Evolutionary conservation across 2,797 vertebrate species (phyloP).

Genomic region (Halcyon smyrnensis): DNA sequence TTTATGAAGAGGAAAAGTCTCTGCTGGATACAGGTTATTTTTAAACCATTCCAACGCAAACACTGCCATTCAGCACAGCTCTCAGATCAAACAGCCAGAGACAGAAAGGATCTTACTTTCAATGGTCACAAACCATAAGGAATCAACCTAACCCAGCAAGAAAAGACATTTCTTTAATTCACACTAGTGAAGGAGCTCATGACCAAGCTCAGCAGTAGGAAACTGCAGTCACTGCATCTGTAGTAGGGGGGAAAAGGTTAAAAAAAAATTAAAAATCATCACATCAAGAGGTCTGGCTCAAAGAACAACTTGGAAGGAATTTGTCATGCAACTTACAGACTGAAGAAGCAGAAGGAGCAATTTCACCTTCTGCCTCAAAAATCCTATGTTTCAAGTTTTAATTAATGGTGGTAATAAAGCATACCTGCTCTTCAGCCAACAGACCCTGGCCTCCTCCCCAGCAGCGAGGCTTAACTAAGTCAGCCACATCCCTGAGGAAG

Average conservation of each 20-base stretch:
- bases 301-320: not conserved
- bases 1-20: conserved; percentile 2
- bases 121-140: not conserved
- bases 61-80: not conserved
- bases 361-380: not conserved
- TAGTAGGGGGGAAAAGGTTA: fast-evolving
- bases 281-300: not conserved
- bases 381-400: not conserved
- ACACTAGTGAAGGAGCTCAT: not conserved
- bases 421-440: not conserved
- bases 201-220: not conserved
- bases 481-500: not conserved
- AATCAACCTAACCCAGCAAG: not conserved
- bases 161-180: not conserved
- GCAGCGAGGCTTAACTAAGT: not conserved
- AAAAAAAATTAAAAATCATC: not conserved
- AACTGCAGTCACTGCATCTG: not conserved
- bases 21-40: not conserved
- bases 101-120: not conserved
- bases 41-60: not conserved
- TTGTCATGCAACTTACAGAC: not conserved
- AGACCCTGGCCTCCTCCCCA: not conserved
- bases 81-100: not conserved
- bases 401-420: not conserved
- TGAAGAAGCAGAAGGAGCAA: not conserved